Evolutionary conservation across 2,113 vertebrate genomes (phyloP).

Genomic region (Bucco capensis): DNA sequence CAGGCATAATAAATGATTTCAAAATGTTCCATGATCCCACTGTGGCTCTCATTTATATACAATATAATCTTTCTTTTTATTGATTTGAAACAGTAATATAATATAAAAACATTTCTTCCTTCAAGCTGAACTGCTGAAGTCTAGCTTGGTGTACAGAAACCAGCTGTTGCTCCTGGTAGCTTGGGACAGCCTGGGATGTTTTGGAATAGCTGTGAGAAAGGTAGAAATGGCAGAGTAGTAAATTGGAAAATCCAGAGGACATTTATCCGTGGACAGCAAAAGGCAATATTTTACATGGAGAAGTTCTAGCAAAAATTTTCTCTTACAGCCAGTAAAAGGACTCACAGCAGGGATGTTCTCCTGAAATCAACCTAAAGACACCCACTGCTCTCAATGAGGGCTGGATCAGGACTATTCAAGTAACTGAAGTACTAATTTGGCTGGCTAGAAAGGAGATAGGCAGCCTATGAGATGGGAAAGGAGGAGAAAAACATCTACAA

Average conservation of each 20-base stretch:
- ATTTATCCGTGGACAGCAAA: background rate
- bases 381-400: background rate
- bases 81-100: conserved; percentile 9
- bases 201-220: background rate
- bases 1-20: conserved; percentile 1
- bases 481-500: background rate
- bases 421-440: background rate
- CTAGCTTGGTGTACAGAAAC: background rate
- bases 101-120: background rate
- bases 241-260: background rate
- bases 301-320: background rate
- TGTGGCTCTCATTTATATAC: background rate
- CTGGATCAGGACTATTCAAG: background rate
- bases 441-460: background rate
- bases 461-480: background rate
- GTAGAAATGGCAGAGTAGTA: background rate
- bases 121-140: background rate
- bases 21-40: background rate
- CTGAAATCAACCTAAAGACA: background rate
- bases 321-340: background rate
- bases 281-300: background rate
- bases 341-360: background rate
- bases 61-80: background rate
- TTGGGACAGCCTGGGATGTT: background rate
- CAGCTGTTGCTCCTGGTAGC: background rate